Base-by-base conservation (phyloP, 2,113 vertebrate species). In the Anarhynchus alexandrinus region DNA sequence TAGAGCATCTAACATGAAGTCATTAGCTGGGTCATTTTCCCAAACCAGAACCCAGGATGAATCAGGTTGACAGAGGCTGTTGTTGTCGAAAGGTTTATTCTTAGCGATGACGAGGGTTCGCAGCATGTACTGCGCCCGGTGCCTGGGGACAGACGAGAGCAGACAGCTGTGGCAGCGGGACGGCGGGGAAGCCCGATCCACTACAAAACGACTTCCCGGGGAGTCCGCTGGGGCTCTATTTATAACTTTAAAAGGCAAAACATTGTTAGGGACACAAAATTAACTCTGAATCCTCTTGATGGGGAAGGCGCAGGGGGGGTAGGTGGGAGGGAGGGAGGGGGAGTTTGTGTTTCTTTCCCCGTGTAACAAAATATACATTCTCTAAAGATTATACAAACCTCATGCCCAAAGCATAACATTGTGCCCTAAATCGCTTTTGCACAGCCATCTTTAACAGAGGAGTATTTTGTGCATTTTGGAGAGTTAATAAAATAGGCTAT, bases 11-110 rank as follows among this genome's bases (percentile, higher is more conserved):
- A 59, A 62, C 42, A 3, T 84, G 95, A 91, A 96, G 98, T 97
- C 97, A 97, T 7, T 59, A 80, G 96, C 89, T 26, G 82, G 93
- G 81, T 97, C 97, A 95, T 78, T 61, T 88, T 97, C 95, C 97
- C 94, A 87, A 96, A 98, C 89, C 96, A 95, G 97, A 93, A 96
- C 81, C 94, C 91, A 27, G 71, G 98, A 95, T 92, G 74, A 52
- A 88, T 79, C 23, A 54, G 97, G 93, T 32, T 54, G 77, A 62
- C 70, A n/a, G 69, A 64, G 89, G 93, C 84, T 57, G 82, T 36
- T 96, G 82, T 26, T 92, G 95, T 32, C 47, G 55, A 72, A 54
- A 55, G 90, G 94, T 97, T 98, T 98, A 98, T 98, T 98, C 97
- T 97, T 88, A 81, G 98, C 93, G 34, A 96, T 98, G 98, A 97